A percentile compares a stretch with the other conserved stretches of the same genome.
These are phyloP conservation scores for Cataglyphis albicans DNA, from an alignment of 2,888 invertebrate genomes.

Conservation along the genomic window DNA sequence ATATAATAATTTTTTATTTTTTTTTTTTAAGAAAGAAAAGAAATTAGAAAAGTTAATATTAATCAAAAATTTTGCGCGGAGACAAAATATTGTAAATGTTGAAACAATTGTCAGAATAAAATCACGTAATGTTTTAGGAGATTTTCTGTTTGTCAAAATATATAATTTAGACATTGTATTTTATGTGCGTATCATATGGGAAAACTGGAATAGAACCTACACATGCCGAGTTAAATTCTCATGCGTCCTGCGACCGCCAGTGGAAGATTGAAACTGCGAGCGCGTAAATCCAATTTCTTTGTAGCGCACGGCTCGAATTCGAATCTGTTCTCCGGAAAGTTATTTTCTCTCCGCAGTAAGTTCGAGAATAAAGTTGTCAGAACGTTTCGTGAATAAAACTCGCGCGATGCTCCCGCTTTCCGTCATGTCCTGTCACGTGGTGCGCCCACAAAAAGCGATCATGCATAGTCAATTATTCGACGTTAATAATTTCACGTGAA, in stretches of 20 bases:
- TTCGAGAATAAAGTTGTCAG: slow-evolving; percentile 58
- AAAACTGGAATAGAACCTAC: slow-evolving; percentile 7
- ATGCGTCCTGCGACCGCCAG: slow-evolving; percentile 52
- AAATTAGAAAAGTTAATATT: neutral
- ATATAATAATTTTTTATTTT: neutral
- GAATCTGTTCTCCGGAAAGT: slow-evolving; percentile 73
- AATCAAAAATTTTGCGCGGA: neutral
- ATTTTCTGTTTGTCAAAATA: slow-evolving; percentile 5
- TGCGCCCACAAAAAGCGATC: slow-evolving; percentile 36
- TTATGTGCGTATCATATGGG: neutral
- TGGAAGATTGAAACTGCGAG: slow-evolving; percentile 76
- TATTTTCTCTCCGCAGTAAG: slow-evolving; percentile 72
- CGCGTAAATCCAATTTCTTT: slow-evolving; percentile 75
- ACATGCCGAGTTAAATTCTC: slow-evolving; percentile 56
- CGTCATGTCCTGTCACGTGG: slow-evolving; percentile 24
- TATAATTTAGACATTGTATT: neutral
- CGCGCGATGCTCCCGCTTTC: slow-evolving; percentile 10
- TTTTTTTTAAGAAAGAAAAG: neutral
- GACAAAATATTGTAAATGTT: neutral
- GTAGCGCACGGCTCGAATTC: slow-evolving; percentile 70
- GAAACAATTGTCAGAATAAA: neutral
- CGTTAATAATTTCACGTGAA: slow-evolving; percentile 50
- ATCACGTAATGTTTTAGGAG: neutral
- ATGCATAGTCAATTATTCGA: slow-evolving; percentile 56
- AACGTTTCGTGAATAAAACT: slow-evolving; percentile 52